Conservation (phyloP, 2,113 vertebrate genomes). For the Petaurus breviceps region DNA sequence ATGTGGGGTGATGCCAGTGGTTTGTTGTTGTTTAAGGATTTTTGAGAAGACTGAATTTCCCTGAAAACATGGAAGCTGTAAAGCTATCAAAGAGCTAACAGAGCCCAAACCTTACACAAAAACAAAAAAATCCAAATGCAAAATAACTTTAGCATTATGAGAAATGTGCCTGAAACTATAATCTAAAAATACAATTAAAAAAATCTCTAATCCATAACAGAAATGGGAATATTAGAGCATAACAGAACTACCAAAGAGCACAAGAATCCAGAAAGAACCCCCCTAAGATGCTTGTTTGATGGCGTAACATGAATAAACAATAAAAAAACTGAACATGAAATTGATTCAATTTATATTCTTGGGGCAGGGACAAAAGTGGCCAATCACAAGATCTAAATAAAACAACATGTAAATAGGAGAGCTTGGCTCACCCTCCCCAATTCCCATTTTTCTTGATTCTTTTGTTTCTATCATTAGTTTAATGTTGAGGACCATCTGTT, state of each 20-base stretch:
- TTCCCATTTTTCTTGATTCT: conserved; percentile 65
- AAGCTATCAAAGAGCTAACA: conserved; percentile 28
- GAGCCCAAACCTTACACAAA: neutral
- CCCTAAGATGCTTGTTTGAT: conserved; percentile 58
- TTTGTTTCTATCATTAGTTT: conserved; percentile 73
- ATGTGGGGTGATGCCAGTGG: neutral
- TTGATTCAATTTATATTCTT: conserved; percentile 68
- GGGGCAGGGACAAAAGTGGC: conserved; percentile 69
- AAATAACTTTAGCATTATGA: conserved; percentile 24
- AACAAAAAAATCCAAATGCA: conserved; percentile 23
- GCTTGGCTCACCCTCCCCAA: conserved; percentile 56
- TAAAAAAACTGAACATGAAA: conserved; percentile 62
- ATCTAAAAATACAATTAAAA: conserved; percentile 54
- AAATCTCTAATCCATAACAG: conserved; percentile 42
- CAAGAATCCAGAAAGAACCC: conserved; percentile 57
- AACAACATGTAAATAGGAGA: conserved; percentile 64
- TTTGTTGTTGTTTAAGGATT: neutral
- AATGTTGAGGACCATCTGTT: conserved; percentile 66
- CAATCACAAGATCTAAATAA: conserved; percentile 71
- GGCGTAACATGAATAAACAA: conserved; percentile 64
- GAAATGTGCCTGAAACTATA: conserved; percentile 37
- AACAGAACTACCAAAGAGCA: conserved; percentile 66
- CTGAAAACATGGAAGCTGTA: conserved; percentile 33
- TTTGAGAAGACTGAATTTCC: neutral
- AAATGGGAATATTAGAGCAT: conserved; percentile 56